Evolutionary conservation across 2,888 invertebrate species (phyloP).

Genomic region (Conomelus anceps): DNA sequence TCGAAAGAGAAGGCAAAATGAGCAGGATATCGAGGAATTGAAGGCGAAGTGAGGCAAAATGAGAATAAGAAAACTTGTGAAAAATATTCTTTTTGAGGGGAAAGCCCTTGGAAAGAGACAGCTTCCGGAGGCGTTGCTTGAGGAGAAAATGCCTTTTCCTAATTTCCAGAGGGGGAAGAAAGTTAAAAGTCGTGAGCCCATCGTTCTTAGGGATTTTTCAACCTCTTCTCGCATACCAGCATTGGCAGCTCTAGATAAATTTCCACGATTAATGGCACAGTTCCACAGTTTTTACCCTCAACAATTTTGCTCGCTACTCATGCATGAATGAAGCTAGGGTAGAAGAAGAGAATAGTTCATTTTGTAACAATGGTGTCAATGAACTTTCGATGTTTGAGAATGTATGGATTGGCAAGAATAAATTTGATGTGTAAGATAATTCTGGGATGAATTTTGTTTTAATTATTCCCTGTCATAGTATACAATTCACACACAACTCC

Average conservation of each 20-base stretch:
- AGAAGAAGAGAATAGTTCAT: not conserved
- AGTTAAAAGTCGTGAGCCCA: not conserved
- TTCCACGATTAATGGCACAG: not conserved
- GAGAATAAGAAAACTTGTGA: not conserved
- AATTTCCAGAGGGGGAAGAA: not conserved
- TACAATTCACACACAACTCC: too few relatives aligned
- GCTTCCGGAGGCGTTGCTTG: not conserved
- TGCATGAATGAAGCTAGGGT: not conserved
- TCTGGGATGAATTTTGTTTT: too few relatives aligned
- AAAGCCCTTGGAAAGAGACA: not conserved
- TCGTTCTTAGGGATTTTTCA: not conserved
- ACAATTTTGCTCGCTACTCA: not conserved
- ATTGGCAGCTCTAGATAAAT: not conserved
- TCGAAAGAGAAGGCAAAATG: not conserved
- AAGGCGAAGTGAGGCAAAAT: not conserved
- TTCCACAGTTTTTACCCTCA: not conserved
- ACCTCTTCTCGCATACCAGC: not conserved
- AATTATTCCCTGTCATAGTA: too few relatives aligned
- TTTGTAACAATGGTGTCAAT: not conserved
- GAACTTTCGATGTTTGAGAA: not conserved
- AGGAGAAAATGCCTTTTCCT: not conserved
- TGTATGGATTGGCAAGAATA: not conserved
- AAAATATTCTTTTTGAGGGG: not conserved
- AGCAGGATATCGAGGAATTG: not conserved
- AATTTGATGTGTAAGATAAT: too few relatives aligned